These are phyloP conservation scores for Dolichoris vasculosae DNA, from an alignment of 1,140 invertebrate genomes.

Conservation along the genomic window DNA sequence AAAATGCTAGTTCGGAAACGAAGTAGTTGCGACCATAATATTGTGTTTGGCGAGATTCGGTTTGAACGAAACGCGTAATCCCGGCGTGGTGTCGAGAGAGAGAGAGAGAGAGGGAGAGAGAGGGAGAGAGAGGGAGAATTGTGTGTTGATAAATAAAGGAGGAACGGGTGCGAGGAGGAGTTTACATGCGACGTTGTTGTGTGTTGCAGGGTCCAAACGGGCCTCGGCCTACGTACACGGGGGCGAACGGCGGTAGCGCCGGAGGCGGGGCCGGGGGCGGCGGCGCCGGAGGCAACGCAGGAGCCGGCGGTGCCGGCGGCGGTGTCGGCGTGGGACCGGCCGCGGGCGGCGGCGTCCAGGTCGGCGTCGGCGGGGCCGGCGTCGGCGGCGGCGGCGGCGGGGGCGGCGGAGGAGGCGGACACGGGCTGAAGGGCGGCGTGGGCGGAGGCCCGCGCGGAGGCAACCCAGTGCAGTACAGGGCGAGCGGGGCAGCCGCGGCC, in stretches of 20 bases:
- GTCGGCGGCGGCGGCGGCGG: slow-evolving; percentile 56
- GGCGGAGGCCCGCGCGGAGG: slow-evolving; percentile 69
- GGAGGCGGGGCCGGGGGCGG: slow-evolving; percentile 66
- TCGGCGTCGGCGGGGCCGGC: slow-evolving; percentile 64
- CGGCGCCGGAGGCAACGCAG: slow-evolving; percentile 57
- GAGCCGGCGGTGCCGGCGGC: slow-evolving; percentile 51
- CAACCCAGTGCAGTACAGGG: slow-evolving; percentile 71
- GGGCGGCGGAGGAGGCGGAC: slow-evolving; percentile 51
- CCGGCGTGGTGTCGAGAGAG: too few relatives aligned
- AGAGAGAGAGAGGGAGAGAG: too few relatives aligned
- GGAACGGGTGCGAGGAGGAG: neutral
- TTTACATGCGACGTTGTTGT: neutral
- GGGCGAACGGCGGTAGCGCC: slow-evolving; percentile 71
- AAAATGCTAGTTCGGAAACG: too few relatives aligned
- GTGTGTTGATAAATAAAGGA: neutral
- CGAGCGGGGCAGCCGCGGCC: slow-evolving; percentile 62
- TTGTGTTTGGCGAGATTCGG: too few relatives aligned
- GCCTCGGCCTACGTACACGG: slow-evolving; percentile 71
- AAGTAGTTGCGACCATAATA: too few relatives aligned
- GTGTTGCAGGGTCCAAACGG: slow-evolving; percentile 70
- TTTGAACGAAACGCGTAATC: too few relatives aligned
- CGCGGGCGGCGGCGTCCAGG: slow-evolving; percentile 68
- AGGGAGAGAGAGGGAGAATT: neutral
- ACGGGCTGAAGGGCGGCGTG: slow-evolving; percentile 62
- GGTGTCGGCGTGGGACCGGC: slow-evolving; percentile 66